Evolutionary conservation across 2,797 vertebrate species (phyloP), one percentile per base, ranked within the genome.

Genomic region (Cichlasoma orientale): DNA sequence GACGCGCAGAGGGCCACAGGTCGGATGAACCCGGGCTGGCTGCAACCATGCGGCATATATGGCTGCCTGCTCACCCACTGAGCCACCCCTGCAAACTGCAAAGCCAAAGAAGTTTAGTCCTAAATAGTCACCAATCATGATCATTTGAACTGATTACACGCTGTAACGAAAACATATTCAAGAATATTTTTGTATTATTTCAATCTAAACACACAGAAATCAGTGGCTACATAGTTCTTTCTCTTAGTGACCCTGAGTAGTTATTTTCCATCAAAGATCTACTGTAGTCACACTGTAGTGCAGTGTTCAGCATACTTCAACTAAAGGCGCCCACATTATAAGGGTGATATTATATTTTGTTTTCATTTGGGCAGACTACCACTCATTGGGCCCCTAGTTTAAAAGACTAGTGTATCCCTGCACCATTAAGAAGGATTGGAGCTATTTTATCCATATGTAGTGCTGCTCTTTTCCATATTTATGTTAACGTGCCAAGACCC

Each of bases 271-370:
- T 75, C 56, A 81, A 77, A 83, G 72, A 81, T 73, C 56, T 78
- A 56, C 83, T 85, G 78, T 76, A 70, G 80, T 56, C 56, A 73
- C 72, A 73, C 83, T 79, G 61, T 69, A 70, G 47, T 56, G 11
- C 70, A 80, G 75, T 86, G 83, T 86, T 70, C 57, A 50, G 41
- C 12, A 5, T 66, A 66, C 41, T 71, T 53, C 29, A 75, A n/a
- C 77, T 52, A 53, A 76, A 77, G 52, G 9, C 56, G 47, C 25
- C 29, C 5, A 55, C 25, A 31, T 47, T 18, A 88, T 61, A 79
- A 59, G 77, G 55, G 52, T 66, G 53, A 44, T 55, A 31, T 70
- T 78, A 47, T 70, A 72, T 68, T 84, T 78, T 71, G 69, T 81
- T 25, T 72, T 80, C 44, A 78, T 58, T 54, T 44, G 66, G 55